Evolutionary conservation across 2,888 invertebrate genomes (phyloP), one percentile per base, ranked within the genome.

Genomic region (Gastrophysa polygoni): DNA sequence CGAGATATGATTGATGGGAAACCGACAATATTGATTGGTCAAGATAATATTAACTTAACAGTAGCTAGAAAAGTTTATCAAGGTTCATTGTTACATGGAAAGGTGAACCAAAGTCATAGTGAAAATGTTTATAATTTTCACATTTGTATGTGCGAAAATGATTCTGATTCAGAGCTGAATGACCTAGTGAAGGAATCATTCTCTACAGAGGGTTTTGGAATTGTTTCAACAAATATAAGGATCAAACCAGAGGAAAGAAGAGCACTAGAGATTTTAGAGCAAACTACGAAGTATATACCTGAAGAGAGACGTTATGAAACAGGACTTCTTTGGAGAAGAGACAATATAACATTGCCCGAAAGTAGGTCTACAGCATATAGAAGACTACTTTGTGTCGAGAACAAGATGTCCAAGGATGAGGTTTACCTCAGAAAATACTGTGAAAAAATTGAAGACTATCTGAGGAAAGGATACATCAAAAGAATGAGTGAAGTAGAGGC

Each of bases 251-350:
- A 8, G 2, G 47, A 47, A 47, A 47, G 4, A 20, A 47, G 47
- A 47, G 20, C 47, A 47, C 14, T 47, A 20, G 3, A 20, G 14
- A 47, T 47, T 20, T 18, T 20, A 20, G 47, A 47, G 14, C 8
- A 47, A n/a, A 47, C 6, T 47, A 47, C 47, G 10, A 8, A n/a
- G 7, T 47, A 47, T 20, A 20, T 20, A 10, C 2, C 2, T n/a
- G 6, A 47, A 8, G 47, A 47, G 20, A 47, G 14, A 20, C 47
- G 47, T 47, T 47, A 7, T 20, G 47, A 47, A 47, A 47, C 47
- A 1, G 47, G 47, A n/a, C 10, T 47, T 20, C 6, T 47, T 5
- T 47, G 18, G 18, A 20, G 10, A 47, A 4, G 14, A n/a, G 47
- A 20, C 20, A n/a, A 17, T 47, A n/a, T 47, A n/a, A n/a, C 20